phyloP scores from a whole-genome alignment of 2,888 invertebrate genomes.

The Amblyteles armatorius region DNA sequence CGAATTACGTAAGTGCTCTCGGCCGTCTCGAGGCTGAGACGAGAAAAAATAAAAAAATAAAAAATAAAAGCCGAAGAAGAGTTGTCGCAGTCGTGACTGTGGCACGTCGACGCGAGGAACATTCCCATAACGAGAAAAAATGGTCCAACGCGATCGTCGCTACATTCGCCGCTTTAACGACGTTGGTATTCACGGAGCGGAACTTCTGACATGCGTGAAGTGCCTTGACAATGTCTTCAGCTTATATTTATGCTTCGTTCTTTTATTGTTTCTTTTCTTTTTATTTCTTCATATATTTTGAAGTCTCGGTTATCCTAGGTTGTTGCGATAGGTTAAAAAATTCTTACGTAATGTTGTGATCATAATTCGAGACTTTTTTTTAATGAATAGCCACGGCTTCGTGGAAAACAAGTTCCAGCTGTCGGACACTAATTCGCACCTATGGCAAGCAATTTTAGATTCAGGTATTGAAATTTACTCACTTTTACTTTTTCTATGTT shows the following conservation, averaged over 20 bases:
- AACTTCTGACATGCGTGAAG: neutral
- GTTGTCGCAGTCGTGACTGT: neutral
- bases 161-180: constrained; percentile 13
- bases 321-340: constrained; percentile 2
- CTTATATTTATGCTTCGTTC: neutral
- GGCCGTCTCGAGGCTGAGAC: neutral
- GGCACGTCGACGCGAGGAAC: neutral
- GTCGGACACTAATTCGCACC: neutral
- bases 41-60: neutral
- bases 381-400: neutral
- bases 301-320: constrained; percentile 1
- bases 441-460: neutral
- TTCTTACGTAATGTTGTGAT: neutral
- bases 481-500: neutral
- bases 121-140: constrained; percentile 3
- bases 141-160: constrained; percentile 11
- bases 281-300: constrained; percentile 1
- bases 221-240: constrained; percentile 2
- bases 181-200: constrained; percentile 2
- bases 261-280: neutral
- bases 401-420: neutral
- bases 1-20: constrained; percentile 33
- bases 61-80: neutral
- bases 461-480: neutral
- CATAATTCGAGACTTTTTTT: neutral